phyloP scores from a whole-genome alignment of 1,140 invertebrate species.

The Latrodectus geometricus region DNA sequence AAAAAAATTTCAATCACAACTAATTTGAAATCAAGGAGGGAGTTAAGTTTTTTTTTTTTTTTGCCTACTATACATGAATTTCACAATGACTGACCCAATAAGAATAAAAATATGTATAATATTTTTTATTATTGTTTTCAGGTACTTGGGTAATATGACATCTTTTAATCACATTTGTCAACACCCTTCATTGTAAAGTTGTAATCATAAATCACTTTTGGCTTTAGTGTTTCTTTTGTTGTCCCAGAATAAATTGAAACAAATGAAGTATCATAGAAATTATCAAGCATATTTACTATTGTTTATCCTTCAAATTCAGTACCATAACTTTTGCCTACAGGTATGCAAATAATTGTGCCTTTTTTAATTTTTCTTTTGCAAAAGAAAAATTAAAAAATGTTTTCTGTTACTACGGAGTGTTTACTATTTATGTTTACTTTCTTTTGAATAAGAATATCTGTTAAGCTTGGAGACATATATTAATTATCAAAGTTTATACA shows the following conservation, averaged over 20 bases:
- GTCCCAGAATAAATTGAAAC: slow-evolving; percentile 12
- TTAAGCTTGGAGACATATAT: slow-evolving; percentile 20
- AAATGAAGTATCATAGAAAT: slow-evolving; percentile 11
- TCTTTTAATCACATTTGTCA: slow-evolving; percentile 4
- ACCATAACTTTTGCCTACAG: not conserved
- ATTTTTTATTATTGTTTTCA: slow-evolving; percentile 6
- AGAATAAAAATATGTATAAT: not conserved
- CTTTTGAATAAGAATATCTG: slow-evolving; percentile 14
- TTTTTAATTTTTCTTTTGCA: slow-evolving; percentile 2
- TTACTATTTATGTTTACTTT: slow-evolving; percentile 9
- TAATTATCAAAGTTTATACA: slow-evolving; percentile 17
- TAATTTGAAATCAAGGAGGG: slow-evolving; percentile 20
- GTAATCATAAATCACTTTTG: slow-evolving; percentile 22
- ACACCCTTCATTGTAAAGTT: slow-evolving; percentile 5
- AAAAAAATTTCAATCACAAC: slow-evolving; percentile 13
- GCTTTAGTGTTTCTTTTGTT: slow-evolving; percentile 19
- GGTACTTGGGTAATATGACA: slow-evolving; percentile 14
- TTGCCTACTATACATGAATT: slow-evolving; percentile 13
- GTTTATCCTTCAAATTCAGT: not conserved
- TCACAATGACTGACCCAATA: slow-evolving; percentile 11
- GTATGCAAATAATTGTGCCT: not conserved
- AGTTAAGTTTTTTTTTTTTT: slow-evolving; percentile 13
- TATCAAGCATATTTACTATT: slow-evolving; percentile 15
- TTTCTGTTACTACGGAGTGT: not conserved
- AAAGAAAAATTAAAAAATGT: not conserved